Conservation (phyloP, 1,140 invertebrate genomes). For the Lamellibrachia luymesi region DNA sequence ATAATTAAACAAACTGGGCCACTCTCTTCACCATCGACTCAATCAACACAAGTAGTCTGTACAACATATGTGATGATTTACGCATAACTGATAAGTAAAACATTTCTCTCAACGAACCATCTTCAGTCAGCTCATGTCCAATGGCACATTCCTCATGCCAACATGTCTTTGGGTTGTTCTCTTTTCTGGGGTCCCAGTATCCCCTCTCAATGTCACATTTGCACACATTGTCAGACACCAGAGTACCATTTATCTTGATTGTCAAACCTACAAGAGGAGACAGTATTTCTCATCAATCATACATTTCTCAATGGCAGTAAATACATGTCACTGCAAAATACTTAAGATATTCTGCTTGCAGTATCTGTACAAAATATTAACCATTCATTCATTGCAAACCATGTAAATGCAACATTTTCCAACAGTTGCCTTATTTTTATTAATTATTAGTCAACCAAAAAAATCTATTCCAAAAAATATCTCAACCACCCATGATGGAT, state of each 20-base stretch:
- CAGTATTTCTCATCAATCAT: neutral
- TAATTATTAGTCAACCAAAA: too few species aligned
- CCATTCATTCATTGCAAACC: too few species aligned
- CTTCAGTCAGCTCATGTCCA: neutral
- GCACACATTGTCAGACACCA: neutral
- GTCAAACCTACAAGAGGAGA: neutral
- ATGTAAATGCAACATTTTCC: too few species aligned
- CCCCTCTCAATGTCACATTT: neutral
- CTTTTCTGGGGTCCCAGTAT: neutral
- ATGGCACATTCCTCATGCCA: neutral
- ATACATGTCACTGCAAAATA: neutral
- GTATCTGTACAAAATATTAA: too few species aligned
- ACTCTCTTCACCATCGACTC: too few species aligned
- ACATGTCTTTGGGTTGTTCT: neutral
- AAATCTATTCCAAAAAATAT: too few species aligned
- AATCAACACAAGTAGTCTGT: too few species aligned
- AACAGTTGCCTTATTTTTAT: too few species aligned
- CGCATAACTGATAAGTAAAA: neutral
- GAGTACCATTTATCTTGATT: neutral
- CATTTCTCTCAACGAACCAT: neutral
- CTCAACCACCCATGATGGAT: too few species aligned
- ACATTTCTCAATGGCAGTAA: neutral
- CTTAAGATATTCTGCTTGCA: neutral
- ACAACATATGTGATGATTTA: too few species aligned
- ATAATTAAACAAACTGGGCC: too few species aligned